Evolutionary conservation across 2,888 invertebrate genomes (phyloP).

Genomic region (Eristalinus sepulchralis): DNA sequence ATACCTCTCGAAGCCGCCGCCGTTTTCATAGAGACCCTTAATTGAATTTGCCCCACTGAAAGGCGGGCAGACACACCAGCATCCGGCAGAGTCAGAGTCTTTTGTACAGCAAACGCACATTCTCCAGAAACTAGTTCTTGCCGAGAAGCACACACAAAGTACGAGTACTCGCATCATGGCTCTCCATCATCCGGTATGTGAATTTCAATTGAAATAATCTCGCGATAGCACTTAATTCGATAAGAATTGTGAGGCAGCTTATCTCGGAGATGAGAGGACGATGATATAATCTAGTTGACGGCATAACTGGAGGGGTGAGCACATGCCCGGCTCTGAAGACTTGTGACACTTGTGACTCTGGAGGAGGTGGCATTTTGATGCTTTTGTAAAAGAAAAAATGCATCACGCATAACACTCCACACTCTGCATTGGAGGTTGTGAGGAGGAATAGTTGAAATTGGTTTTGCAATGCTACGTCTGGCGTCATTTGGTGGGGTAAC

Average conservation of each 20-base stretch:
- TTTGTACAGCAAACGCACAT: not conserved
- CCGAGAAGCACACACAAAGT: not conserved
- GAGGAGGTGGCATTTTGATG: not conserved
- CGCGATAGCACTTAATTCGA: constrained; percentile 8
- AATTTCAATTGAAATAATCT: constrained; percentile 23
- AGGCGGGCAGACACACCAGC: not conserved
- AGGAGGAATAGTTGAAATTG: too few relatives aligned
- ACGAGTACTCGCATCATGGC: not conserved
- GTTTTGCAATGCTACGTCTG: too few relatives aligned
- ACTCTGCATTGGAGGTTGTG: too few relatives aligned
- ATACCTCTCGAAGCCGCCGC: not conserved
- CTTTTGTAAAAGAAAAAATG: not conserved
- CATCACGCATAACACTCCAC: too few relatives aligned
- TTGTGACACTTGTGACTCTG: not conserved
- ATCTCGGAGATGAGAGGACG: not conserved
- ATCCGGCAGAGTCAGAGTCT: constrained; percentile 6
- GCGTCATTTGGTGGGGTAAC: too few relatives aligned
- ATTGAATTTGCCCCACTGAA: constrained; percentile 11
- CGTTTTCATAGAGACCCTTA: not conserved
- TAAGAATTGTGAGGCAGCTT: not conserved
- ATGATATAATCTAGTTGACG: constrained; percentile 1
- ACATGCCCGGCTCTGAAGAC: not conserved
- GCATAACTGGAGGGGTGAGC: not conserved
- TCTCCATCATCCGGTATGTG: not conserved
- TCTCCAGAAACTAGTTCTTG: not conserved